Base-by-base conservation (phyloP, 1,140 invertebrate species). In the Meteorus sp. region DNA sequence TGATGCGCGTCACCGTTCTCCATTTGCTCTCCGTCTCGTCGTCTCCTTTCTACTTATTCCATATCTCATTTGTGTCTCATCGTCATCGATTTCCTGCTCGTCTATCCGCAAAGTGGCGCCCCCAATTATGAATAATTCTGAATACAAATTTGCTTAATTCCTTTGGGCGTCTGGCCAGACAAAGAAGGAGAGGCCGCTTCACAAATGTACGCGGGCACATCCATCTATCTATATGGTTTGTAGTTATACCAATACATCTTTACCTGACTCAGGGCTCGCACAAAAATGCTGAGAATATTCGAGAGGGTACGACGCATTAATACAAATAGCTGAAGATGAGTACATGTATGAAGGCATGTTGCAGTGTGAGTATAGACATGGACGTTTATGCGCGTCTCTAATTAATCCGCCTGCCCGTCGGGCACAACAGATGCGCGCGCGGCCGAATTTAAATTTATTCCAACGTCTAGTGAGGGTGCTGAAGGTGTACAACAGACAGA, bases 111-210 rank as follows among this genome's bases (percentile, higher is more conserved):
- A 68, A 72, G 67, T 69, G 62, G 58, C 56, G 54, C 54, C 48
- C 54, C 56, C 68, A 75, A 75, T 76, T 76, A 74, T 72, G 71
- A 76, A 76, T 75, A 75, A 76, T 74, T 74, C 61, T 25, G 61
- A 68, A 67, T 66, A 67, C 64, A 69, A 75, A 74, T 73, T 73
- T 64, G 57, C 68, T 70, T 74, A 73, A 73, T 73, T 74, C 37
- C 59, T 65, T 60, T 47, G 8, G 22, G 33, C 50, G 53, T 37
- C 53, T 23, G 47, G 53, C 15, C n/a, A n/a, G n/a, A n/a, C n/a
- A n/a, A n/a, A n/a, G n/a, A n/a, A n/a, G n/a, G n/a, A n/a, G n/a
- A n/a, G n/a, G n/a, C n/a, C n/a, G n/a, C n/a, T n/a, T n/a, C n/a
- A n/a, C n/a, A n/a, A n/a, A n/a, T n/a, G n/a, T n/a, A n/a, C n/a